Base-by-base conservation (phyloP, 2,113 vertebrate species). In the Corydoras maculifer region DNA sequence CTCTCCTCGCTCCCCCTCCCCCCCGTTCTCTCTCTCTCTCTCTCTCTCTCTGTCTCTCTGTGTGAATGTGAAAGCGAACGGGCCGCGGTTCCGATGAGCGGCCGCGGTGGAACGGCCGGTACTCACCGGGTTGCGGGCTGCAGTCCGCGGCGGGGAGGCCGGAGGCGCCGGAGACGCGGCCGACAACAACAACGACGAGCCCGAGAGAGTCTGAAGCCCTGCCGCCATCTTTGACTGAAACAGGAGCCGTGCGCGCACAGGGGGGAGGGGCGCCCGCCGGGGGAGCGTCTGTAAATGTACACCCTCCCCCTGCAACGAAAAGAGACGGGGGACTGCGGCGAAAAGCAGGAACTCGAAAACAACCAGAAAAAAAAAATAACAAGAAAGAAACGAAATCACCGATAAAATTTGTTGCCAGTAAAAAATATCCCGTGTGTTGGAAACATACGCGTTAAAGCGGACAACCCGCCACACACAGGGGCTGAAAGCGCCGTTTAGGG, bases 221-320 rank as follows among this genome's bases (percentile, higher is more conserved):
- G 86, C 82, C 90, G 90, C 90, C 90, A 91, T 91, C 89, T 91
- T 91, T 89, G 87, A 90, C 88, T 88, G 88, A 89, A 90, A 90
- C 89, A 85, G 88, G 87, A 90, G 88, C 90, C 79, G 76, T 79
- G 81, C 58, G 88, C 87, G 88, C 86, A 86, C 84, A 87, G 86
- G 88, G 89, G 88, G 89, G 87, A 86, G 86, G 89, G 88, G 88
- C 88, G 81, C 81, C 80, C 76, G 75, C 81, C 73, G 11, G 87
- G 90, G 90, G 88, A 91, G 80, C 87, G 90, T 90, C 86, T 87
- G 84, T 83, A 82, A 65, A 64, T 31, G 15, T 5, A 11, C 70
- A 8, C 62, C 0, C 35, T 18, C 43, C 29, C 7, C 59, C 67
- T 51, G 67, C 67, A 69, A 58, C 67, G 67, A 25, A 3, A 2